Base-by-base conservation (phyloP, 2,888 invertebrate genomes). In the Augiades crinisus region DNA sequence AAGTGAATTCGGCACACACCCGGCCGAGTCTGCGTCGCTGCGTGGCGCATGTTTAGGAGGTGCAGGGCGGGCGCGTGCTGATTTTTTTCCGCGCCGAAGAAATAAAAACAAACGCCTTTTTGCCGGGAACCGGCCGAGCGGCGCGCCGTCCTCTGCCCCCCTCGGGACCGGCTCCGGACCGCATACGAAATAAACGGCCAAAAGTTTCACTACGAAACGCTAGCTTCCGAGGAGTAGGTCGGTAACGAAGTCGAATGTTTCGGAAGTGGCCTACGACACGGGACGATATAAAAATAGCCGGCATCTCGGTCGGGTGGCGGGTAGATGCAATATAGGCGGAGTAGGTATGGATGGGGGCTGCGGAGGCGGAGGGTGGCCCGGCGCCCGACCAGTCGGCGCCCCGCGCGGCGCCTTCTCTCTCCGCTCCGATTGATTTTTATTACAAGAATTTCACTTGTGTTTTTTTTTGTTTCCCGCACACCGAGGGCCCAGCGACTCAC, bases 341-440 rank as follows among this genome's bases (percentile, higher is more conserved):
- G 74, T 79, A 78, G 76, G 58, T 78, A 75, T 78, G 72, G 72
- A 69, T 59, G 61, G 59, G 65, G 70, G 60, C 27, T 17, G 36
- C 44, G 12, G 36, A 62, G 66, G 60, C 65, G 66, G 69, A 67
- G 62, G 62, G 63, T 63, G 65, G 65, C 66, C 60, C 61, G 69
- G 66, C 76, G 67, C 78, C 78, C 88, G 81, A 71, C 82, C 81
- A 73, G 82, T 75, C 83, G 82, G 82, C 83, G 81, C 85, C 83
- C 81, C 81, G 74, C 81, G 66, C 81, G 85, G 80, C 80, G 85
- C 85, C 84, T 82, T 81, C 84, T 82, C 81, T 81, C 87, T 85
- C 81, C 81, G 82, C 88, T 85, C 83, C 91, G 89, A 90, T 90
- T 90, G 89, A 90, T 89, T 90, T 90, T 90, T 89, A 90, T 90